phyloP scores from a whole-genome alignment of 2,797 vertebrate species.

The Pseudopleuronectes americanus region DNA sequence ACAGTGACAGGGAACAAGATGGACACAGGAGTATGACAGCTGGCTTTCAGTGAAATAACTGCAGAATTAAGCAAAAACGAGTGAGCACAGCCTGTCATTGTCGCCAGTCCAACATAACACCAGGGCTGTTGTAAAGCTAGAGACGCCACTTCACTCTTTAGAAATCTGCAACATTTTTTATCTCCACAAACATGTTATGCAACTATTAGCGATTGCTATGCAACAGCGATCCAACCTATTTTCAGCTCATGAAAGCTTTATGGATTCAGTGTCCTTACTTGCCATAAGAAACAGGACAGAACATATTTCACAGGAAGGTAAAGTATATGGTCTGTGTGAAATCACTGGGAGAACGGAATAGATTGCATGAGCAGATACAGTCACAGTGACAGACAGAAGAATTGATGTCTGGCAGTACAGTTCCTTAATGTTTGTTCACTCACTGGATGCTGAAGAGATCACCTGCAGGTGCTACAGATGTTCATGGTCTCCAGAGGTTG shows the following conservation, averaged over 20 bases:
- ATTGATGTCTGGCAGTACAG: background rate
- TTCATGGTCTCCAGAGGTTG: background rate
- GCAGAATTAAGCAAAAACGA: slow-evolving; percentile 69
- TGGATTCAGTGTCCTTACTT: slow-evolving; percentile 14
- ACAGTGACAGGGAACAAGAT: slow-evolving; percentile 58
- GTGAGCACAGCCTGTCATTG: slow-evolving; percentile 72
- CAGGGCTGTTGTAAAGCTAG: slow-evolving; percentile 48
- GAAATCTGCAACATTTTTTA: slow-evolving; percentile 52
- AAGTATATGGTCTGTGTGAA: slow-evolving; percentile 1
- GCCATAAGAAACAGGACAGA: background rate
- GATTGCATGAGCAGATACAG: background rate
- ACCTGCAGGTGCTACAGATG: background rate
- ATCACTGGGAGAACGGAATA: slow-evolving; percentile 3
- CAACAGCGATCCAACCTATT: slow-evolving; percentile 62
- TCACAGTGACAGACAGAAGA: no score
- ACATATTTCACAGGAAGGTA: background rate
- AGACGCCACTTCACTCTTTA: slow-evolving; percentile 58
- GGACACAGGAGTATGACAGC: slow-evolving; percentile 60
- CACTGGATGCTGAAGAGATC: background rate
- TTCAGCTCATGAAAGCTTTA: slow-evolving; percentile 38
- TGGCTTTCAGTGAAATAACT: slow-evolving; percentile 68
- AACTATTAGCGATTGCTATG: slow-evolving; percentile 61
- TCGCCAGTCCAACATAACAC: slow-evolving; percentile 54
- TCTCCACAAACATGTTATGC: slow-evolving; percentile 67
- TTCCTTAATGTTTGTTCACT: slow-evolving; percentile 25